phyloP scores from a whole-genome alignment of 2,797 vertebrate genomes.

The Parambassis ranga region DNA sequence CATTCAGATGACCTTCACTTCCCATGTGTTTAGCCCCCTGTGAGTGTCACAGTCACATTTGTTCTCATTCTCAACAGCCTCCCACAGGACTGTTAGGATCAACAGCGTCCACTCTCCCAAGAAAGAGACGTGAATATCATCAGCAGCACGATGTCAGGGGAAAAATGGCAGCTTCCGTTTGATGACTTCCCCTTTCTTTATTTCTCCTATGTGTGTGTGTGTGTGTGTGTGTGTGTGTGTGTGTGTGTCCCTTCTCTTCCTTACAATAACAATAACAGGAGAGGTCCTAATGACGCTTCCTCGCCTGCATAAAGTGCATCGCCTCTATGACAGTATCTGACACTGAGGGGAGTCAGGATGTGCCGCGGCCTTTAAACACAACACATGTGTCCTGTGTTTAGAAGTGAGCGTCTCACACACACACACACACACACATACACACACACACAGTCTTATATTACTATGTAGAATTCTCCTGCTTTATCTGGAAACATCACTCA shows the following conservation, averaged over 20 bases:
- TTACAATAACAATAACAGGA: conserved; percentile 62
- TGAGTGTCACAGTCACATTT: conserved; percentile 27
- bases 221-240: conserved; percentile 2
- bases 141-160: conserved; percentile 29
- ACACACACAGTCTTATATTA: too few species aligned
- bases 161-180: conserved; percentile 46
- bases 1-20: conserved; percentile 48
- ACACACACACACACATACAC: too few species aligned
- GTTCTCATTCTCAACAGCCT: conserved; percentile 39
- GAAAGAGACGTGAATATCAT: conserved; percentile 21
- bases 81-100: conserved; percentile 37
- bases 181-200: conserved; percentile 37
- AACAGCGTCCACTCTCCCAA: conserved; percentile 32
- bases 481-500: conserved; percentile 32
- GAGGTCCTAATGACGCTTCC: conserved; percentile 15
- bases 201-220: too few species aligned
- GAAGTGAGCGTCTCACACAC: background rate
- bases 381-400: background rate
- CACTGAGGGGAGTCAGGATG: background rate
- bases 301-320: background rate
- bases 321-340: background rate
- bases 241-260: conserved; percentile 36
- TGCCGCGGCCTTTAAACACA: background rate
- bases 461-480: too few species aligned
- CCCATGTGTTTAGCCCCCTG: conserved; percentile 19